Conservation (phyloP, 2,888 invertebrate genomes). For the Gasteruption jaculator region DNA sequence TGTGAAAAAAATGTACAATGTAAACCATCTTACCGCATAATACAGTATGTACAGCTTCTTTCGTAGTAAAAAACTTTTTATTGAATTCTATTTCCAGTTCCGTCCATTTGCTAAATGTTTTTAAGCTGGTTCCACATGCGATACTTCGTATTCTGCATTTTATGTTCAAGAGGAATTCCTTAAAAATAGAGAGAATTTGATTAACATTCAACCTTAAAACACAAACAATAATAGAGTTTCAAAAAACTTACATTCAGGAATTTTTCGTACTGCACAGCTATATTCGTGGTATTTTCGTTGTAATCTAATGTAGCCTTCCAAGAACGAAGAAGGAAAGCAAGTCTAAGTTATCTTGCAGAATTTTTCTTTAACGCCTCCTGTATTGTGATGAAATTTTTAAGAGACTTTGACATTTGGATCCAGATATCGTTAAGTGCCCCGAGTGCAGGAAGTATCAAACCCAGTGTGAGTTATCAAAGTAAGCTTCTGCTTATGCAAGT, state of each 20-base stretch:
- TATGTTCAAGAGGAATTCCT: conserved; percentile 94
- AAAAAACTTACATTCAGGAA: conserved; percentile 71
- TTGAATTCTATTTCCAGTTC: conserved; percentile 67
- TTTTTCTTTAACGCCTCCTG: conserved; percentile 83
- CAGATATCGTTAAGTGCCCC: conserved; percentile 94
- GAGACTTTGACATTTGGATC: conserved; percentile 98
- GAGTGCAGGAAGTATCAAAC: conserved; percentile 97
- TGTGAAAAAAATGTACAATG: too few relatives aligned
- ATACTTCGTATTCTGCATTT: conserved; percentile 66
- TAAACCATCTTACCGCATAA: conserved; percentile 89
- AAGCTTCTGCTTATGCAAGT: conserved; percentile 94
- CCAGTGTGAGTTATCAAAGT: conserved; percentile 87
- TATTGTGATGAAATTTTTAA: conserved; percentile 97
- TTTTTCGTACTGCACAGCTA: conserved; percentile 89
- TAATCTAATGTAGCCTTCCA: conserved; percentile 99
- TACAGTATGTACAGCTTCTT: conserved; percentile 69
- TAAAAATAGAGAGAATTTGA: conserved; percentile 31
- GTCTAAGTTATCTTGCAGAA: conserved; percentile 81
- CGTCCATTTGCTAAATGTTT: conserved; percentile 71
- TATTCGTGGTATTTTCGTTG: conserved; percentile 92
- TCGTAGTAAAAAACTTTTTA: conserved; percentile 60
- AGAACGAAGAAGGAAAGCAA: conserved; percentile 91
- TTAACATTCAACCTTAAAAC: conserved; percentile 3
- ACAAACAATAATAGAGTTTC: conserved; percentile 1
- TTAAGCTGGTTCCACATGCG: conserved; percentile 52